Base-by-base conservation (phyloP, 2,888 invertebrate genomes). In the Punctoribates punctum region DNA sequence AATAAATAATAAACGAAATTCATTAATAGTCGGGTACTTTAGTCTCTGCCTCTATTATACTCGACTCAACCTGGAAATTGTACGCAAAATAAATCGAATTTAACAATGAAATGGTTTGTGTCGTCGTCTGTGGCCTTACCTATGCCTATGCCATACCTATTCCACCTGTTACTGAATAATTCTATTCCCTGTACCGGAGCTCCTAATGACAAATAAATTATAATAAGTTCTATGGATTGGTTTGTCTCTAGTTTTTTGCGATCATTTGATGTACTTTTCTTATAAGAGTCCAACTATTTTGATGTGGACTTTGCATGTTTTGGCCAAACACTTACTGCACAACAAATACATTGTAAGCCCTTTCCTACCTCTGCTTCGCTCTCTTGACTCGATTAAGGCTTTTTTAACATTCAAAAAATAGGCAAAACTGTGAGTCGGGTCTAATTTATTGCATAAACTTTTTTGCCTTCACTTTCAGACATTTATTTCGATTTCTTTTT, bases 241-340 rank as follows among this genome's bases (percentile, higher is more conserved):
- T 27, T 29, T 60, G 13, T 8, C 27, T 60, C 9, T 60, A 23
- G 27, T 29, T 27, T 57, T 27, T 25, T 11, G 23, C n/a, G 23
- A 34, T 4, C 34, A 34, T 25, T 20, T 25, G 8, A 25, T 60
- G 60, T 60, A 29, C 25, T 27, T 29, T 60, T 25, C 27, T 29
- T 60, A 27, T 25, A 13, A 27, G 5, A 25, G 23, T 4, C 15
- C 2, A 15, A 60, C 25, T 29, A 25, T 23, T 60, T 25, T 60
- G 60, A 60, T 60, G 60, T 60, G 27, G 25, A 60, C 60, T 60
- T 60, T 60, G 60, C 60, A 60, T 60, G 60, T 51, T 51, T 51
- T 51, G 51, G 15, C 60, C 27, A 23, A 42, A 42, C 9, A 42
- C 42, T 42, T 42, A 60, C 4, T 4, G 3, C 2, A 25, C 60